Conservation (phyloP, 35 echinoderm and acorn worm species). For the Heliocidaris erythrogramma region DNA sequence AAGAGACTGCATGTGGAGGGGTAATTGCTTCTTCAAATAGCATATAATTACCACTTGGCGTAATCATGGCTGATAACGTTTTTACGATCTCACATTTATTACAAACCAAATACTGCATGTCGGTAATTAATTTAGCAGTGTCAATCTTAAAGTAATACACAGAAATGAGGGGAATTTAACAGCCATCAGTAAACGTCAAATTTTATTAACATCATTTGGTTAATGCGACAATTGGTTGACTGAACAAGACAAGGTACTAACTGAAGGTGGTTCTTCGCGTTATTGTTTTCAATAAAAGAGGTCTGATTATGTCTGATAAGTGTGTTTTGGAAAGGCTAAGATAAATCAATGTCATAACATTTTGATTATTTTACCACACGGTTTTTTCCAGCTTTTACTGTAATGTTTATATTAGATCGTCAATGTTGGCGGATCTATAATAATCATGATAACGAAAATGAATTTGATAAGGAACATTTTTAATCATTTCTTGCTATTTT, state of each 20-base stretch:
- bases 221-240: not conserved
- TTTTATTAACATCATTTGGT: not conserved
- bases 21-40: conserved; percentile 11
- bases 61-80: not conserved
- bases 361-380: too few species aligned
- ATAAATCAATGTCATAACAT: too few species aligned
- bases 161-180: not conserved
- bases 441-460: too few species aligned
- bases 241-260: not conserved
- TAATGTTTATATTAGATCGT: too few species aligned
- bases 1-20: not conserved
- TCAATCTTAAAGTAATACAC: not conserved
- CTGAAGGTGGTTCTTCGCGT: not conserved
- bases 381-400: too few species aligned
- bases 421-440: too few species aligned
- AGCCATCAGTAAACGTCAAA: not conserved
- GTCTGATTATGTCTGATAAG: too few species aligned
- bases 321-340: too few species aligned
- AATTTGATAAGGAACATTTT: too few species aligned
- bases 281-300: too few species aligned
- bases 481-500: too few species aligned
- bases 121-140: not conserved
- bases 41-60: not conserved
- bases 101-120: not conserved
- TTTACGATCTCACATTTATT: not conserved